phyloP scores from a whole-genome alignment of 2,888 invertebrate species.

The Morpho helenor region DNA sequence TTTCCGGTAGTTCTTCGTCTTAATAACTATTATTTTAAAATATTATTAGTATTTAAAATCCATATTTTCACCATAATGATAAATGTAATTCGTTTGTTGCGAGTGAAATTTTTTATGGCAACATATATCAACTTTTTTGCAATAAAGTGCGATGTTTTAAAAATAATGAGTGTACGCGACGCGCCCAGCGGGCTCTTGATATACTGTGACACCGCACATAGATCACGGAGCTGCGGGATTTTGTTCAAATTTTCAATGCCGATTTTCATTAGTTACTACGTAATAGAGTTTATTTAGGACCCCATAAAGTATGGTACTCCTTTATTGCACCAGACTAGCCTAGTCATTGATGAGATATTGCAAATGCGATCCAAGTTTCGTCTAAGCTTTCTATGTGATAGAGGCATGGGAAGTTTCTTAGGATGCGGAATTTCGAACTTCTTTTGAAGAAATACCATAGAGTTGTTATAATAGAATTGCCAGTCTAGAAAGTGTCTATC shows the following conservation, averaged over 20 bases:
- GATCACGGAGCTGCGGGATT: constrained; percentile 30
- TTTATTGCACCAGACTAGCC: constrained; percentile 4
- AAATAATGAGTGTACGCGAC: constrained; percentile 45
- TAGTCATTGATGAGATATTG: constrained; percentile 1
- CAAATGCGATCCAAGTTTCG: neutral
- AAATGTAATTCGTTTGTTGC: constrained; percentile 23
- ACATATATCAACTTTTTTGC: constrained; percentile 46
- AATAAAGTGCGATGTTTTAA: constrained; percentile 53
- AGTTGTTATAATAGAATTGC: too few relatives aligned
- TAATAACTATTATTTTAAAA: too few relatives aligned
- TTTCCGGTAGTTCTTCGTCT: too few relatives aligned
- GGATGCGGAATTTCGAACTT: too few relatives aligned
- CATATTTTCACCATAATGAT: too few relatives aligned
- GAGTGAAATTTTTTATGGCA: constrained; percentile 28
- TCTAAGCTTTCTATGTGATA: neutral
- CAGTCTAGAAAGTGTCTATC: too few relatives aligned
- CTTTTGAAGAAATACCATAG: too few relatives aligned
- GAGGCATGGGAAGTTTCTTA: too few relatives aligned
- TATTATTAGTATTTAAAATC: too few relatives aligned
- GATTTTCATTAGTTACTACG: constrained; percentile 22
- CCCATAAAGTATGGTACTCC: constrained; percentile 9
- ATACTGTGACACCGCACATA: constrained; percentile 36
- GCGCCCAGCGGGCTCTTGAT: constrained; percentile 38
- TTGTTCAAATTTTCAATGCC: constrained; percentile 24
- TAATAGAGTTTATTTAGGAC: constrained; percentile 12